These are phyloP conservation scores for Pogonomyrmex californicus DNA, from an alignment of 1,140 invertebrate genomes.

Conservation along the genomic window DNA sequence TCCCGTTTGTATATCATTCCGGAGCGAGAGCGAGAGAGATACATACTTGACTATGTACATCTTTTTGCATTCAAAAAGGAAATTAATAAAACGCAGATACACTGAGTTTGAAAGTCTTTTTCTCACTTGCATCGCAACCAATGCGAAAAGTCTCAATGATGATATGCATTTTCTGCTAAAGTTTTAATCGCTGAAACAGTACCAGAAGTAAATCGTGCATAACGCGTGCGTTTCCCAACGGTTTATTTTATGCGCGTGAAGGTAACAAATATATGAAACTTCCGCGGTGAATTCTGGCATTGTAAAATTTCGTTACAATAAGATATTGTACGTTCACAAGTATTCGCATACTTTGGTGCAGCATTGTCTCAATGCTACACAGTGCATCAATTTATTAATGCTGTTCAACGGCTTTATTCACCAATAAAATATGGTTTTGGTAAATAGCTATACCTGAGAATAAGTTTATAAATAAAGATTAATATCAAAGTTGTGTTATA, in stretches of 20 bases:
- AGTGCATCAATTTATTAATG: slow-evolving; percentile 15
- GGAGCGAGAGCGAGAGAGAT: no score
- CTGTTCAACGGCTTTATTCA: slow-evolving; percentile 25
- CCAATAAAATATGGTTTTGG: slow-evolving; percentile 51
- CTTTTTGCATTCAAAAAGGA: no score
- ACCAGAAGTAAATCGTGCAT: not conserved
- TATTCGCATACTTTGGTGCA: slow-evolving; percentile 24
- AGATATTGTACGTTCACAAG: not conserved
- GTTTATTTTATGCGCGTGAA: slow-evolving; percentile 54
- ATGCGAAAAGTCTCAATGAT: slow-evolving; percentile 1
- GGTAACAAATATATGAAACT: slow-evolving; percentile 17
- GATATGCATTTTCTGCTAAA: slow-evolving; percentile 22
- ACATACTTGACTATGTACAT: no score
- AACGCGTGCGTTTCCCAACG: slow-evolving; percentile 1
- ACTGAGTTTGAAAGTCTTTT: not conserved
- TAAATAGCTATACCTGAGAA: slow-evolving; percentile 45
- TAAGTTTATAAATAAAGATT: slow-evolving; percentile 47
- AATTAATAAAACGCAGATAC: no score
- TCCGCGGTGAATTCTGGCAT: slow-evolving; percentile 33
- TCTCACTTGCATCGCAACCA: not conserved
- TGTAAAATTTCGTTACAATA: slow-evolving; percentile 36
- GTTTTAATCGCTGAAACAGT: slow-evolving; percentile 23
- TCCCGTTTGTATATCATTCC: no score
- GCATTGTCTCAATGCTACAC: slow-evolving; percentile 3
- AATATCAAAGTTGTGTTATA: slow-evolving; percentile 22